Percentiles rank a stretch among this genome's conserved stretches.
Evolutionary conservation across 2,113 vertebrate species (phyloP).

Genomic region (Sylvia atricapilla): DNA sequence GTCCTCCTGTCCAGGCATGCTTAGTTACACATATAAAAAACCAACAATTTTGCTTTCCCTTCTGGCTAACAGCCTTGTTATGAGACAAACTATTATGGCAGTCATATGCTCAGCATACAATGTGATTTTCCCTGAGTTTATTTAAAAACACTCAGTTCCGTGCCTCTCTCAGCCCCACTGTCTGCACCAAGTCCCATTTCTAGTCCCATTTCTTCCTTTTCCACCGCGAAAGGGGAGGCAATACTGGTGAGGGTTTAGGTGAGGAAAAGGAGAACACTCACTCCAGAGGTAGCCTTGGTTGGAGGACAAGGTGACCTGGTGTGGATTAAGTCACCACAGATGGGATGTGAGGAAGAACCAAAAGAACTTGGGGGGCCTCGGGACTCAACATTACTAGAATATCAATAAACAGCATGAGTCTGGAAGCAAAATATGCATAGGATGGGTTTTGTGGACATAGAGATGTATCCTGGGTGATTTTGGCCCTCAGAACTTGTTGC

Average conservation of each 20-base stretch:
- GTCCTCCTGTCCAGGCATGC: slow-evolving; percentile 16
- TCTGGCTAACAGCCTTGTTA: slow-evolving; percentile 48
- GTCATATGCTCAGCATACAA: slow-evolving; percentile 33
- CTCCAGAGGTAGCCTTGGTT: background rate
- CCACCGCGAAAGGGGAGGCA: background rate
- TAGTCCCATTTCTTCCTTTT: background rate
- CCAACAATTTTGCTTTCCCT: slow-evolving; percentile 5
- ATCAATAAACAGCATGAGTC: background rate
- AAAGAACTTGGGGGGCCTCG: background rate
- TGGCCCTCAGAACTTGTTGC: background rate
- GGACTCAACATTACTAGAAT: background rate
- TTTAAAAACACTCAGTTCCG: background rate
- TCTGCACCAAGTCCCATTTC: background rate
- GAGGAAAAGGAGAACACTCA: background rate
- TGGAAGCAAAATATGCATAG: background rate
- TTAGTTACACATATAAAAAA: slow-evolving; percentile 33
- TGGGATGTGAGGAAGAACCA: background rate
- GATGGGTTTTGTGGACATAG: background rate
- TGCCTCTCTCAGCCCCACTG: fast-evolving
- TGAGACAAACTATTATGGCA: slow-evolving; percentile 24
- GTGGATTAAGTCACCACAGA: background rate
- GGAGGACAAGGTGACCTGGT: background rate
- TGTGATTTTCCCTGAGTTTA: background rate
- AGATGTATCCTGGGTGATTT: background rate
- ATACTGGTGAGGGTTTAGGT: background rate